Evolutionary conservation across 2,888 invertebrate species (phyloP).

Genomic region (Linyphia triangularis): DNA sequence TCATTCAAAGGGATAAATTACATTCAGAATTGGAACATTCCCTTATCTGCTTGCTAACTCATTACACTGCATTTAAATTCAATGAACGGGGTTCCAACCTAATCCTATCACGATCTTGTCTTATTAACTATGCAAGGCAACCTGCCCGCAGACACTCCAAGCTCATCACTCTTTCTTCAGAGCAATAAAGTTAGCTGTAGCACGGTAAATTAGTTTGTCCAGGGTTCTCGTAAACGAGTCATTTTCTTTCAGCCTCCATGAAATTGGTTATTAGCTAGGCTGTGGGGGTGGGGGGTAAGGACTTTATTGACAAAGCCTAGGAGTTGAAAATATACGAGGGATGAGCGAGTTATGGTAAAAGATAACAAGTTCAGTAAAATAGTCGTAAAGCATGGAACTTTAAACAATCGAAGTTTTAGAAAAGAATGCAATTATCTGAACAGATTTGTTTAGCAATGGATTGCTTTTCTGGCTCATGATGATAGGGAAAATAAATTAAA

Average conservation of each 20-base stretch:
- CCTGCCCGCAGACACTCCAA: neutral
- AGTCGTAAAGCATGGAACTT: too few relatives aligned
- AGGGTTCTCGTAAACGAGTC: neutral
- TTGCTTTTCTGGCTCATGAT: too few relatives aligned
- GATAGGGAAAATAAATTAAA: too few relatives aligned
- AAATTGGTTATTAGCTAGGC: neutral
- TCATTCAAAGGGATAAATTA: too few relatives aligned
- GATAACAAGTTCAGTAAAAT: too few relatives aligned
- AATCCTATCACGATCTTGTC: neutral
- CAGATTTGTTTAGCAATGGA: too few relatives aligned
- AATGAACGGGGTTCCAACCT: neutral
- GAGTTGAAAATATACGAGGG: too few relatives aligned
- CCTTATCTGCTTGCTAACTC: neutral
- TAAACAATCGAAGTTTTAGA: too few relatives aligned
- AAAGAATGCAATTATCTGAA: too few relatives aligned
- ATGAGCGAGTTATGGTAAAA: too few relatives aligned
- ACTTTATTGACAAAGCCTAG: neutral
- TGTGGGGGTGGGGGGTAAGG: neutral
- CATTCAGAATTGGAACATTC: too few relatives aligned
- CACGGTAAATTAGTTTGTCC: conserved; percentile 16
- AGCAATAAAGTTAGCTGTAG: neutral
- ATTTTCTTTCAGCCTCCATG: neutral
- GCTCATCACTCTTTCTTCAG: neutral
- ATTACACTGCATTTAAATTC: conserved; percentile 28
- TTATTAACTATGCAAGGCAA: conserved; percentile 22